Evolutionary conservation across 2,797 vertebrate genomes (phyloP), one percentile per base, ranked within the genome.

Genomic region (Enteromius anoplus): DNA sequence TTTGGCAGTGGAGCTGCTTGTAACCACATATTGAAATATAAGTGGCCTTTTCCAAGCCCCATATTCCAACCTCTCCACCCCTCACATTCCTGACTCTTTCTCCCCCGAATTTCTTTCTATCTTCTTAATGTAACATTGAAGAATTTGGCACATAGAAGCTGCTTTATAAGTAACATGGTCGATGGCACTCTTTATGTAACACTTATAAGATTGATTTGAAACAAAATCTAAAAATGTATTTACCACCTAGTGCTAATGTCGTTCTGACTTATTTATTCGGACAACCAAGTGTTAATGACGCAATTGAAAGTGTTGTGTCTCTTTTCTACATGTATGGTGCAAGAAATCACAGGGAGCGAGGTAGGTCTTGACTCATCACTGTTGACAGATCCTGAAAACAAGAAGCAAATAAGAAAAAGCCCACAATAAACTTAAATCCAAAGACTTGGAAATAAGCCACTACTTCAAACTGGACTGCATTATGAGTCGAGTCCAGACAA

Each of bases 11-110:
- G 21, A 37, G 83, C 83, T 89, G 89, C 88, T 80, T 89, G 81
- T 89, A 78, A 88, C 92, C 89, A 89, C 88, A 89, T 90, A 91
- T 89, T 76, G 88, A 84, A 84, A 84, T 75, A 84, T 77, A 85
- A 90, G 60, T 91, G 91, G 91, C 88, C 84, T 90, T 93, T 94
- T 93, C 90, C 90, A 91, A 76, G 79, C 42, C 75, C 70, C 21
- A 78, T 58, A 26, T 69, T 62, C 69, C 76, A 82, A 40, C 68
- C 70, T 76, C 49, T 51, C 17, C 49, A 45, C 72, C 86, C 83
- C 87, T 90, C 85, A 89, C 65, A 75, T 68, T 65, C 85, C 85
- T 82, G 60, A 49, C 42, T 45, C 42, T 29, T 75, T 37, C 60
- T 58, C 51, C 49, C 23, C 42, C 17, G n/a, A 82, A 68, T 53